Evolutionary conservation across 2,113 vertebrate species (phyloP).

Genomic region (Pluvialis apricaria): DNA sequence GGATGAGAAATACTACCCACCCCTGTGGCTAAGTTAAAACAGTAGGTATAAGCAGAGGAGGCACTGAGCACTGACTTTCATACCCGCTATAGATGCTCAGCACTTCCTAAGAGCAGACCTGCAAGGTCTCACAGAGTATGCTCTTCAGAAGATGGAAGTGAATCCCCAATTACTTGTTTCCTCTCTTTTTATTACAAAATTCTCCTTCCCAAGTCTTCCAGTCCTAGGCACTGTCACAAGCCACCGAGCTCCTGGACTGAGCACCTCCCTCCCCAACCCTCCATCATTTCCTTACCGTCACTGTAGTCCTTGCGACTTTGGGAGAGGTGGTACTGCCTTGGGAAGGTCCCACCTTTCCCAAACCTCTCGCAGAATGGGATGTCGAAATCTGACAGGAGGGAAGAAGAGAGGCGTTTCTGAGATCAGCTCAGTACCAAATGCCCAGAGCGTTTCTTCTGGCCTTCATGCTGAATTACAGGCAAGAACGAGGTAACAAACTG

Average conservation of each 20-base stretch:
- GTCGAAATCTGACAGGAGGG: slow-evolving; percentile 57
- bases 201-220: neutral
- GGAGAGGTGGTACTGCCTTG: slow-evolving; percentile 86
- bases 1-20: neutral
- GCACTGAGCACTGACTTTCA: neutral
- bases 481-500: neutral
- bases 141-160: neutral
- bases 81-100: neutral
- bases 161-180: neutral
- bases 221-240: neutral
- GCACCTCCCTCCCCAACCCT: neutral
- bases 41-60: neutral
- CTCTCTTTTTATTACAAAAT: neutral
- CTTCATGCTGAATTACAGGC: neutral
- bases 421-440: neutral
- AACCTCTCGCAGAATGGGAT: slow-evolving; percentile 72
- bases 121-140: neutral
- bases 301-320: slow-evolving; percentile 88
- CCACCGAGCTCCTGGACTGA: accelerated
- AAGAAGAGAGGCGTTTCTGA: neutral
- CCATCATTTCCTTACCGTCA: slow-evolving; percentile 75
- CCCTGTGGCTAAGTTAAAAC: neutral
- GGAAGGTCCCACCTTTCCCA: slow-evolving; percentile 90
- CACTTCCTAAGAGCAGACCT: neutral
- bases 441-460: neutral